These are phyloP conservation scores for Sminthurides bifidus DNA, from an alignment of 1,140 invertebrate species.

Conservation along the genomic window DNA sequence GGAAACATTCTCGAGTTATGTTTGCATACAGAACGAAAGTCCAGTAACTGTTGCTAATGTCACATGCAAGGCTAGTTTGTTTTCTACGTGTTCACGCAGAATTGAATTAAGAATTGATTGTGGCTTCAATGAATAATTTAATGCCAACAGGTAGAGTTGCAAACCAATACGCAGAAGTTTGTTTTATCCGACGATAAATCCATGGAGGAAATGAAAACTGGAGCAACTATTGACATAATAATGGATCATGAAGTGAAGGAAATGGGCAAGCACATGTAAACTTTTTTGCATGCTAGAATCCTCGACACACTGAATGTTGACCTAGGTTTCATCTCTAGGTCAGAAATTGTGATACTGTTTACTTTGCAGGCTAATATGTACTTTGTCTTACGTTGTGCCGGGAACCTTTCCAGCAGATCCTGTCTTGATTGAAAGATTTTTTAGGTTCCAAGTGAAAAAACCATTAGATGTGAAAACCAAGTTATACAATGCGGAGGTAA, in stretches of 20 bases:
- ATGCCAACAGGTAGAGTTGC: slow-evolving; percentile 62
- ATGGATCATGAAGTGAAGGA: slow-evolving; percentile 98
- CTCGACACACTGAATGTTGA: slow-evolving; percentile 7
- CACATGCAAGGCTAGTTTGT: slow-evolving; percentile 52
- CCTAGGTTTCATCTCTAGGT: background rate
- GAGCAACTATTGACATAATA: slow-evolving; percentile 81
- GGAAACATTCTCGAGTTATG: slow-evolving; percentile 94
- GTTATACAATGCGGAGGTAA: slow-evolving; percentile 88
- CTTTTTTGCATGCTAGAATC: slow-evolving; percentile 19
- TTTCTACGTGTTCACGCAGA: slow-evolving; percentile 8
- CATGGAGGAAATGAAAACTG: slow-evolving; percentile 50
- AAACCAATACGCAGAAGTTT: slow-evolving; percentile 78
- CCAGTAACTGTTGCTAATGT: slow-evolving; percentile 67
- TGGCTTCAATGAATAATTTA: too few relatives aligned
- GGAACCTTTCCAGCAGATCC: slow-evolving; percentile 39
- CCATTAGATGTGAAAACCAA: slow-evolving; percentile 97
- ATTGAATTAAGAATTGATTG: slow-evolving; percentile 1
- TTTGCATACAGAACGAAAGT: slow-evolving; percentile 93
- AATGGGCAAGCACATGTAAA: slow-evolving; percentile 88
- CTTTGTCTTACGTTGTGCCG: slow-evolving; percentile 70
- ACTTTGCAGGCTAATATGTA: slow-evolving; percentile 73
- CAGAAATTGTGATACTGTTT: slow-evolving; percentile 6
- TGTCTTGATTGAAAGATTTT: slow-evolving; percentile 81
- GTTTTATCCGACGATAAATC: slow-evolving; percentile 47
- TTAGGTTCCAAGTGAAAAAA: slow-evolving; percentile 96